These are phyloP conservation scores for Bellardia bayeri DNA, from an alignment of 2,888 invertebrate species.

Conservation along the genomic window DNA sequence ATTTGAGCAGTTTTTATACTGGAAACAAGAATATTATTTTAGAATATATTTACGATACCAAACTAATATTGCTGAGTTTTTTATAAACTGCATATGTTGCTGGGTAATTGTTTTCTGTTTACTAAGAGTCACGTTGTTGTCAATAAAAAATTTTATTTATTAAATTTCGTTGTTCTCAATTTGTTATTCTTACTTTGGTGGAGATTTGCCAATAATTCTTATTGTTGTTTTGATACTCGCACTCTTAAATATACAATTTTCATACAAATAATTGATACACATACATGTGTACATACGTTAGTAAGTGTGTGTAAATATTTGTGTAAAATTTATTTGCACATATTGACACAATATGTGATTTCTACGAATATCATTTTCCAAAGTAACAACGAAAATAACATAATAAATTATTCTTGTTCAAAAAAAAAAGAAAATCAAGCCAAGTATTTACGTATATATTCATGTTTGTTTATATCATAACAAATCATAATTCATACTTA, in stretches of 20 bases:
- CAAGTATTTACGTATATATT: constrained; percentile 9
- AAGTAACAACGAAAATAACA: constrained; percentile 26
- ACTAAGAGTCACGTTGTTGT: constrained; percentile 56
- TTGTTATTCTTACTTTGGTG: constrained; percentile 37
- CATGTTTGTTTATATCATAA: constrained; percentile 44
- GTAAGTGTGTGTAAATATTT: constrained; percentile 16
- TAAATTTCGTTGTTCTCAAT: constrained; percentile 58
- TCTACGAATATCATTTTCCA: constrained; percentile 15
- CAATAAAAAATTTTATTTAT: constrained; percentile 68
- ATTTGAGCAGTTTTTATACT: too few relatives aligned
- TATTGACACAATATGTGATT: constrained; percentile 68
- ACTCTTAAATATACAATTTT: neutral
- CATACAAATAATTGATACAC: constrained; percentile 48
- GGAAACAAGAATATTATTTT: too few relatives aligned
- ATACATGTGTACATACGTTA: constrained; percentile 7
- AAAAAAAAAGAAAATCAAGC: constrained; percentile 26
- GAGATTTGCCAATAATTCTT: constrained; percentile 63
- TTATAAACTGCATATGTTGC: neutral
- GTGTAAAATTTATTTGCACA: constrained; percentile 49
- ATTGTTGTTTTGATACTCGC: constrained; percentile 19
- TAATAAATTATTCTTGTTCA: constrained; percentile 39
- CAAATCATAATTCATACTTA: constrained; percentile 66
- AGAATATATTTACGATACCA: too few relatives aligned
- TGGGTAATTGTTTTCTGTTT: neutral
- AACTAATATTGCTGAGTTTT: neutral